Evolutionary conservation across 2,113 vertebrate species (phyloP).

Genomic region (Forbesichthys agassizii): DNA sequence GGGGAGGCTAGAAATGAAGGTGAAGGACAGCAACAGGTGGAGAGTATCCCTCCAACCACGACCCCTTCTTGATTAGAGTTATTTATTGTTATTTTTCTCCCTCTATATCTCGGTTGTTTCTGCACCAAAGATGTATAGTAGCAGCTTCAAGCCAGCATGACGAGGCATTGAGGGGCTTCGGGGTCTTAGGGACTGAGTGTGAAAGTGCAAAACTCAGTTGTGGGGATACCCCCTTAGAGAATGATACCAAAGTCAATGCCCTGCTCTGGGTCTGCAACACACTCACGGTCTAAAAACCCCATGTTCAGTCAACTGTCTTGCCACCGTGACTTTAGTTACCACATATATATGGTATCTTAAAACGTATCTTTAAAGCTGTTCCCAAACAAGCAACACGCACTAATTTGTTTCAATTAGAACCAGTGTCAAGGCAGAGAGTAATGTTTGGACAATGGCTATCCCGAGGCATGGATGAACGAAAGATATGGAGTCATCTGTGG

Average conservation of each 20-base stretch:
- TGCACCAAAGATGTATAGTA: constrained; percentile 12
- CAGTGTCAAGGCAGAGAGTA: neutral
- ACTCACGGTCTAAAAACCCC: constrained; percentile 33
- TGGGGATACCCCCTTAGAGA: constrained; percentile 70
- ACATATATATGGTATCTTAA: neutral
- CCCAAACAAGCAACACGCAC: constrained; percentile 5
- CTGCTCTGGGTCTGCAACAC: constrained; percentile 35
- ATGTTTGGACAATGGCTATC: neutral
- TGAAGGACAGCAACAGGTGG: neutral
- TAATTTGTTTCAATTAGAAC: constrained; percentile 3
- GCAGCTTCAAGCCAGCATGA: neutral
- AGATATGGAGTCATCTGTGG: constrained; percentile 10
- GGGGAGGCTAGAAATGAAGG: constrained; percentile 26
- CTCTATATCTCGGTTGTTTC: constrained; percentile 29
- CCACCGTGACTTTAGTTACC: neutral
- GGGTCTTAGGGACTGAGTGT: constrained; percentile 39
- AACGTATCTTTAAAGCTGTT: neutral
- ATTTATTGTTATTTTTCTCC: constrained; percentile 15
- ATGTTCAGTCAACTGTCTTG: constrained; percentile 16
- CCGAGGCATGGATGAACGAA: neutral
- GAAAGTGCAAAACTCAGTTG: constrained; percentile 41
- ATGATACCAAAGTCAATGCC: constrained; percentile 81
- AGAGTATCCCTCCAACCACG: constrained; percentile 8
- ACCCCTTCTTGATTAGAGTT: constrained; percentile 18
- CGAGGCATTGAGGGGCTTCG: constrained; percentile 4